These are phyloP conservation scores for Cryptosula pallasiana DNA, from an alignment of 2,888 invertebrate genomes.

Conservation along the genomic window DNA sequence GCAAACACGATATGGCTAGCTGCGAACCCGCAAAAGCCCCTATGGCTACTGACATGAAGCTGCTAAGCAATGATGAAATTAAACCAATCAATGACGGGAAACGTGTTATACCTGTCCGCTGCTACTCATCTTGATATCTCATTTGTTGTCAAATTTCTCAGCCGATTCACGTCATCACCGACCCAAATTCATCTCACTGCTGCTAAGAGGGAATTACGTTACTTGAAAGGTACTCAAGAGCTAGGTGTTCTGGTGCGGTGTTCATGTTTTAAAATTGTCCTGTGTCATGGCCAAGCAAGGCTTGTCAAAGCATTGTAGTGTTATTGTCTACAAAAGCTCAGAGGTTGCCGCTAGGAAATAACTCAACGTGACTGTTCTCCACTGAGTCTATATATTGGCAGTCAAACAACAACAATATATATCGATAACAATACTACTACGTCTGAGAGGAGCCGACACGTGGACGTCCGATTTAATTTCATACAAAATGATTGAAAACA, in stretches of 20 bases:
- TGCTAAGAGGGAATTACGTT: constrained; percentile 29
- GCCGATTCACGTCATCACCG: constrained; percentile 28
- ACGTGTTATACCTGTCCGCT: constrained; percentile 29
- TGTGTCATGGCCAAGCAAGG: background rate
- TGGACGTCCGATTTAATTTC: background rate
- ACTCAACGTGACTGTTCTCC: too few relatives aligned
- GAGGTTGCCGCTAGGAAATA: too few relatives aligned
- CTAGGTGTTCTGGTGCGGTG: background rate
- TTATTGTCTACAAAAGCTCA: too few relatives aligned
- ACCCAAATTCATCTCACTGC: constrained; percentile 29
- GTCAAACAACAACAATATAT: background rate
- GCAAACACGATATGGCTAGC: constrained; percentile 22
- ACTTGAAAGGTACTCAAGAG: constrained; percentile 27
- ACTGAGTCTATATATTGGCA: too few relatives aligned
- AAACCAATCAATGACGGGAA: constrained; percentile 27
- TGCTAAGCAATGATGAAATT: background rate
- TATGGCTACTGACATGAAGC: constrained; percentile 22
- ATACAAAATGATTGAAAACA: too few relatives aligned
- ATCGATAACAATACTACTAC: background rate
- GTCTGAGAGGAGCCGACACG: background rate
- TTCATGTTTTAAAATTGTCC: background rate
- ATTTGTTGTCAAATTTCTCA: background rate
- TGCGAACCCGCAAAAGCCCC: constrained; percentile 29
- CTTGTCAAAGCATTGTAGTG: too few relatives aligned
- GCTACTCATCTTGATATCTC: constrained; percentile 31